Percentiles rank a stretch among this genome's conserved stretches.
Evolutionary conservation across 2,797 vertebrate genomes (phyloP).

Genomic region (Synaphobranchus kaupii): DNA sequence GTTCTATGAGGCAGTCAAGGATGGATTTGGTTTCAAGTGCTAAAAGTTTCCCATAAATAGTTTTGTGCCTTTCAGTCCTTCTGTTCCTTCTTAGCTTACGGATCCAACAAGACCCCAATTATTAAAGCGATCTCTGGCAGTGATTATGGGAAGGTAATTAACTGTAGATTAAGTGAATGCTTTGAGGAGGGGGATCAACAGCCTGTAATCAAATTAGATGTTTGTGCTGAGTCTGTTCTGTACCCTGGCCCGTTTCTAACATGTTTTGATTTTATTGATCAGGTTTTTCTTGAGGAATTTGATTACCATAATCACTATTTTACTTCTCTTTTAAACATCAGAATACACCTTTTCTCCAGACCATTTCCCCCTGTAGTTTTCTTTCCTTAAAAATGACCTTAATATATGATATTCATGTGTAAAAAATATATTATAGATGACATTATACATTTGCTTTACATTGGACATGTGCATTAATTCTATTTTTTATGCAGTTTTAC

Average conservation of each 20-base stretch:
- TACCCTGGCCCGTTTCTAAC: background rate
- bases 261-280: background rate
- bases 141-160: slow-evolving; percentile 32
- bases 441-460: background rate
- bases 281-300: background rate
- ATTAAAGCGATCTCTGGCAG: slow-evolving; percentile 18
- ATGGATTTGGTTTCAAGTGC: background rate
- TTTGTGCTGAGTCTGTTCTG: slow-evolving; percentile 10
- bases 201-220: slow-evolving; percentile 19
- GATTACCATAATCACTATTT: background rate
- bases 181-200: slow-evolving; percentile 23
- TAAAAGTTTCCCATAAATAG: background rate
- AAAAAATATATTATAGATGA: background rate
- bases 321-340: background rate
- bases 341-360: background rate
- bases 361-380: background rate
- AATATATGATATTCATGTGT: background rate
- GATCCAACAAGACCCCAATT: slow-evolving; percentile 23
- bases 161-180: slow-evolving; percentile 27
- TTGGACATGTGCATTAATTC: background rate
- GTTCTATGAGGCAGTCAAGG: background rate
- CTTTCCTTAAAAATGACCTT: background rate
- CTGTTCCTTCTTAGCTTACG: background rate
- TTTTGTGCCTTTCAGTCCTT: background rate
- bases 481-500: background rate